Percentiles rank a stretch among this genome's conserved stretches.
Conservation (phyloP, 2,113 vertebrate genomes). For the Rattus rattus region DNA sequence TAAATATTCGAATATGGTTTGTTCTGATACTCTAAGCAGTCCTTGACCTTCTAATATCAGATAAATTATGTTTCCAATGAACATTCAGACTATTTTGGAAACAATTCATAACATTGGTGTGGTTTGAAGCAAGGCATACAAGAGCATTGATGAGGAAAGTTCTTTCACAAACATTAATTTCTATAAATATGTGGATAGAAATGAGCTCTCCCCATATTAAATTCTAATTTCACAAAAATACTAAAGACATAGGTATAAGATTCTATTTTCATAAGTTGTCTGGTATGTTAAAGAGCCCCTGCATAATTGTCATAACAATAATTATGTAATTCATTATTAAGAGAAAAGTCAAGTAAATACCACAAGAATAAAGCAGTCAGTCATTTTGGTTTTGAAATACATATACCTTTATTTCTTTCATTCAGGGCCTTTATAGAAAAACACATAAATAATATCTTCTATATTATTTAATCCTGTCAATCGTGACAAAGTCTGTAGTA, state of each 20-base stretch:
- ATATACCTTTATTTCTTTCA: neutral
- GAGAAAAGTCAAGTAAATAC: neutral
- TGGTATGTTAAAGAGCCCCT: neutral
- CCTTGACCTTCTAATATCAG: no score
- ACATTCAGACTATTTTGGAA: neutral
- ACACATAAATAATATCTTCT: neutral
- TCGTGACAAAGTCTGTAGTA: neutral
- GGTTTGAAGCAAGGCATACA: neutral
- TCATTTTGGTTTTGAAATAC: neutral
- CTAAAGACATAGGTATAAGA: neutral
- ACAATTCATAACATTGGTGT: neutral
- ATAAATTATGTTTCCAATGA: neutral
- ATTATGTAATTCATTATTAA: neutral
- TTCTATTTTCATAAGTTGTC: neutral
- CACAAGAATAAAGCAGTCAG: no score
- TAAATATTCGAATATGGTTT: neutral
- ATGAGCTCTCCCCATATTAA: neutral
- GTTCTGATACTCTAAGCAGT: neutral
- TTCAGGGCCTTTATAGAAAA: neutral
- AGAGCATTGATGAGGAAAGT: neutral
- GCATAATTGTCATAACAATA: neutral
- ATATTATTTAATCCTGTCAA: neutral
- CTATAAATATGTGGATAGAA: neutral
- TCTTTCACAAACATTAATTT: neutral
- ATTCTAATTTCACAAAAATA: neutral